Conservation (phyloP, 2,113 vertebrate species). For the Dascyllus trimaculatus region DNA sequence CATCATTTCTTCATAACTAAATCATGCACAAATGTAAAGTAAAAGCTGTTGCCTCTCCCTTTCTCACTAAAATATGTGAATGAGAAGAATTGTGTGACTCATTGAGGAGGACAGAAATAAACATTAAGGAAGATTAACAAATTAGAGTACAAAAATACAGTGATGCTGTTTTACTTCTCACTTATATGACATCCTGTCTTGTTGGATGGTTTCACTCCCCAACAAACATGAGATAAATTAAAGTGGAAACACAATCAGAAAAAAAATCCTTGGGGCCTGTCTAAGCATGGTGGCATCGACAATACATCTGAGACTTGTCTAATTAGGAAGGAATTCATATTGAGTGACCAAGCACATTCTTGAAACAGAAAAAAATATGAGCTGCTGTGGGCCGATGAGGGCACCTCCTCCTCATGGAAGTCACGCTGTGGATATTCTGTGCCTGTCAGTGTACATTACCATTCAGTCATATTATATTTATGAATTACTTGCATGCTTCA, state of each 20-base stretch:
- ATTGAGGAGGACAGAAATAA: constrained; percentile 14
- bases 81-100: constrained; percentile 2
- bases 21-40: neutral
- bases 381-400: neutral
- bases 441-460: neutral
- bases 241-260: neutral
- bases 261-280: constrained; percentile 26
- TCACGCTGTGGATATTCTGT: neutral
- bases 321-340: constrained; percentile 24
- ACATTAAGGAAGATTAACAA: neutral
- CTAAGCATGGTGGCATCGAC: constrained; percentile 10
- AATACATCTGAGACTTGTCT: constrained; percentile 16
- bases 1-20: neutral
- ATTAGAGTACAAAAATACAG: constrained; percentile 9
- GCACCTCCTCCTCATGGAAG: neutral
- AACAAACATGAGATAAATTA: constrained; percentile 17
- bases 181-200: neutral
- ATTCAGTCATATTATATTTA: neutral
- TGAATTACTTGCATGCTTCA: constrained; percentile 6
- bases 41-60: neutral
- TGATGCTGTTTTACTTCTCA: constrained; percentile 15
- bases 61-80: constrained; percentile 7
- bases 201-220: constrained; percentile 9
- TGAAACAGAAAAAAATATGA: constrained; percentile 27
- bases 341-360: constrained; percentile 26